Evolutionary conservation across 1,140 invertebrate species (phyloP), one percentile per base, ranked within the genome.

Genomic region (Zaprionus inermis): DNA sequence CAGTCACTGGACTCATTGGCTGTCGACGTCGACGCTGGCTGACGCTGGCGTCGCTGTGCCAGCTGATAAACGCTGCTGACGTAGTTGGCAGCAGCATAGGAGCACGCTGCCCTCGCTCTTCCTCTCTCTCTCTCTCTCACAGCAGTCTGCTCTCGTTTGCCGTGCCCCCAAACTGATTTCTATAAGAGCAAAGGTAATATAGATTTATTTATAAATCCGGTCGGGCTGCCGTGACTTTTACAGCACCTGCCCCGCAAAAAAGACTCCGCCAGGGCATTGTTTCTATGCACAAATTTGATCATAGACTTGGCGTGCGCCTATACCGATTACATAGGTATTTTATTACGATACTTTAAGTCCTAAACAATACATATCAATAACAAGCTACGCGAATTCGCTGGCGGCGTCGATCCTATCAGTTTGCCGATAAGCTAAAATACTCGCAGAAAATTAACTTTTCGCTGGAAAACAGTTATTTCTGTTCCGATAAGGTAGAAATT

Each of bases 111-210:
- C 51, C 14, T 2, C n/a, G 30, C 36, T 14, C 38, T 28, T 12
- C n/a, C 59, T 49, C 18, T 20, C n/a, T 41, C 46, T 14, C 28
- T 12, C 60, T 52, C 52, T 61, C 73, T 51, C 51, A 44, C 75
- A 54, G 73, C 78, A 68, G 66, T 38, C 59, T 52, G 57, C 38
- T 38, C 32, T 32, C 61, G 46, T 32, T 58, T 57, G 81, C 22
- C 81, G 81, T 73, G 81, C 81, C 81, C 78, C 81, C 81, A 72
- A 81, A 83, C 67, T n/a, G 1, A 52, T 34, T 61, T 57, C 36
- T 46, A 52, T 75, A 24, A 28, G 20, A 41, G 28, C 49, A 51
- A 10, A 58, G 36, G 10, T 16, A 18, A 10, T 30, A 20, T 16
- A 55, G 20, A 30, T 30, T 49, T 10, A 22, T 12, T 49, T 49